Percentiles rank a stretch among this genome's conserved stretches.
These are phyloP conservation scores for Phymorhynchus buccinoides DNA, from an alignment of 1,140 invertebrate genomes.

Conservation along the genomic window DNA sequence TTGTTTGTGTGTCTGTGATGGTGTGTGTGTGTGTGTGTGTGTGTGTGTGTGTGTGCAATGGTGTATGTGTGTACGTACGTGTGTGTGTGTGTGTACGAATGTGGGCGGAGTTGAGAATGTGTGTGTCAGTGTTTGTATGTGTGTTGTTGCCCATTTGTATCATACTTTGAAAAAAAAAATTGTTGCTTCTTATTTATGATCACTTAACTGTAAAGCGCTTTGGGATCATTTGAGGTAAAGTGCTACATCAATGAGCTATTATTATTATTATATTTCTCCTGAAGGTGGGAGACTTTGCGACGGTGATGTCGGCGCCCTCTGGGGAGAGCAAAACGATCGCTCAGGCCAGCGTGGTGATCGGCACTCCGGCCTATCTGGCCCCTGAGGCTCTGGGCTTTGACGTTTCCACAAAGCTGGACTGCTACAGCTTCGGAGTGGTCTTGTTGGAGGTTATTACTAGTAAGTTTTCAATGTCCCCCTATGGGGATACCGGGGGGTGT, in stretches of 20 bases:
- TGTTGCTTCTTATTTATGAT: not conserved
- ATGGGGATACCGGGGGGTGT: no score
- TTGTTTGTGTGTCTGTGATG: no score
- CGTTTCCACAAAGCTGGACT: slow-evolving; percentile 83
- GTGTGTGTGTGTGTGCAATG: not conserved
- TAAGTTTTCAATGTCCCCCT: no score
- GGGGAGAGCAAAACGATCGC: slow-evolving; percentile 53
- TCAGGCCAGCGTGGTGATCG: slow-evolving; percentile 77
- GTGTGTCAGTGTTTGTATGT: slow-evolving; percentile 26
- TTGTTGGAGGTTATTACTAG: slow-evolving; percentile 65
- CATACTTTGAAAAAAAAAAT: no score
- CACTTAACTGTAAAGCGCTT: no score
- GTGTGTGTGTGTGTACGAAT: not conserved
- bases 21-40: slow-evolving; percentile 24
- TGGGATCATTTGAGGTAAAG: no score
- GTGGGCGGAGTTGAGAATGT: not conserved
- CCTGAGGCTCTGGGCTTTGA: slow-evolving; percentile 80
- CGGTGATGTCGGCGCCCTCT: slow-evolving; percentile 77
- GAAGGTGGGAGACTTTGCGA: slow-evolving; percentile 83
- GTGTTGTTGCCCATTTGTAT: not conserved
- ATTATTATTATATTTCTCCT: not conserved
- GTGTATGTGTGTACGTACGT: not conserved
- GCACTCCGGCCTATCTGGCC: slow-evolving; percentile 84
- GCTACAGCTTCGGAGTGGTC: slow-evolving; percentile 84
- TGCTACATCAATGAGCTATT: not conserved